Evolutionary conservation across 2,797 vertebrate genomes (phyloP).

Genomic region (Eupleurogrammus muticus): DNA sequence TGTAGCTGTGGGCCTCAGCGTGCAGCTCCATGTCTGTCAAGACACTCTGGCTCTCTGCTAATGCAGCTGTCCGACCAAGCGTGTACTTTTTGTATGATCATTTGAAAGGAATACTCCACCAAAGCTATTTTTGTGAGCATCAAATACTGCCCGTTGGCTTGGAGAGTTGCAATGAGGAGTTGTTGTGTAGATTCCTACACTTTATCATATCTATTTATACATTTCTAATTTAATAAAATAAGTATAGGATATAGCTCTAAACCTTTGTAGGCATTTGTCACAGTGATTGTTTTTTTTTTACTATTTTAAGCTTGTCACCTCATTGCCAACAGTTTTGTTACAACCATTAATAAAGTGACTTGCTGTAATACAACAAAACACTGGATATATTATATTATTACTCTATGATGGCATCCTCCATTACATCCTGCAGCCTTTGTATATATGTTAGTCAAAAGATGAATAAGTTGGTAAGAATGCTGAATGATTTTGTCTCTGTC

Average conservation of each 20-base stretch:
- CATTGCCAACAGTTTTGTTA: neutral
- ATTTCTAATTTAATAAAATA: neutral
- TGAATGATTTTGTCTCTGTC: neutral
- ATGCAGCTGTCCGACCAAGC: neutral
- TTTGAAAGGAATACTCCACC: neutral
- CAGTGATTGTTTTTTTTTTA: too few species aligned
- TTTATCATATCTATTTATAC: too few species aligned
- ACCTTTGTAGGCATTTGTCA: neutral
- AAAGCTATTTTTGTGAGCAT: neutral
- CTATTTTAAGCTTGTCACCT: too few species aligned
- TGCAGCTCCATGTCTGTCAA: conserved; percentile 1
- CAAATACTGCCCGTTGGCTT: neutral
- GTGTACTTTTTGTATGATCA: neutral
- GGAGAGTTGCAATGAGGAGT: too few species aligned
- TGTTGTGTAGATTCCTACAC: too few species aligned
- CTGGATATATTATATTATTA: neutral
- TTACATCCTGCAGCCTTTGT: too few species aligned
- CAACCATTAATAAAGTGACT: neutral
- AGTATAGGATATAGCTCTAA: too few species aligned
- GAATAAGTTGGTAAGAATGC: too few species aligned
- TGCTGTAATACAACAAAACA: neutral
- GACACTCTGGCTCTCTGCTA: conserved; percentile 3
- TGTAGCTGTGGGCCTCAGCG: conserved; percentile 4
- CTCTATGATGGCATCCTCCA: too few species aligned
- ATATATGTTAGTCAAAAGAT: too few species aligned